phyloP scores from a whole-genome alignment of 2,888 invertebrate genomes.

The Acrobasis consociella region DNA sequence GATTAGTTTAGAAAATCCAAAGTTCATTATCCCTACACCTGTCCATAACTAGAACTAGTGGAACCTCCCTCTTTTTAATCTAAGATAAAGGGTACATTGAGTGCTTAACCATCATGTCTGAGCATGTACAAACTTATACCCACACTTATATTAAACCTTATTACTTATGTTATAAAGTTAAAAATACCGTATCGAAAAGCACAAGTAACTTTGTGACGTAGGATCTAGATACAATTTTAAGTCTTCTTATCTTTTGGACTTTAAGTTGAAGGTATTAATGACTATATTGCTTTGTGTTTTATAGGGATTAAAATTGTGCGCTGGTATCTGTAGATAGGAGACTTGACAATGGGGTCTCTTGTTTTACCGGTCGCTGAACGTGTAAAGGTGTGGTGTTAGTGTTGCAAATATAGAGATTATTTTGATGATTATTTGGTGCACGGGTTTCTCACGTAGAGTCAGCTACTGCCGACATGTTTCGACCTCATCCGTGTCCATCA shows the following conservation, averaged over 20 bases:
- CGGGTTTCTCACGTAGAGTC: too few relatives aligned
- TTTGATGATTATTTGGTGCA: too few relatives aligned
- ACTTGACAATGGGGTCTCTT: slow-evolving; percentile 75
- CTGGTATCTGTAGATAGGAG: slow-evolving; percentile 67
- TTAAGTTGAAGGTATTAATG: slow-evolving; percentile 30
- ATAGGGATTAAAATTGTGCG: slow-evolving; percentile 41
- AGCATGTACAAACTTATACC: slow-evolving; percentile 39
- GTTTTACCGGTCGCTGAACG: slow-evolving; percentile 74
- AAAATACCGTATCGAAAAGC: slow-evolving; percentile 26
- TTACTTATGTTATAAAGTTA: slow-evolving; percentile 24
- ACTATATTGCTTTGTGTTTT: slow-evolving; percentile 32
- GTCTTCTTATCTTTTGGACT: slow-evolving; percentile 25
- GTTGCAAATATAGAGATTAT: slow-evolving; percentile 21
- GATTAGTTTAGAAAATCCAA: background rate
- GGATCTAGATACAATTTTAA: slow-evolving; percentile 42
- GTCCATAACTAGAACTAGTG: slow-evolving; percentile 31
- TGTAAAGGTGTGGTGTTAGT: slow-evolving; percentile 36
- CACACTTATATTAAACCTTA: slow-evolving; percentile 31
- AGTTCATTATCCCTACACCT: slow-evolving; percentile 19
- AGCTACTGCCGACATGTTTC: too few relatives aligned
- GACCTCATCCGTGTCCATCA: too few relatives aligned
- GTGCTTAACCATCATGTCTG: slow-evolving; percentile 71
- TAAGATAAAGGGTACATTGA: slow-evolving; percentile 80
- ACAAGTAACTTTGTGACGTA: slow-evolving; percentile 38
- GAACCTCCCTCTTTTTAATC: slow-evolving; percentile 69